These are phyloP conservation scores for Dioctria rufipes DNA, from an alignment of 2,888 invertebrate species.

Conservation along the genomic window DNA sequence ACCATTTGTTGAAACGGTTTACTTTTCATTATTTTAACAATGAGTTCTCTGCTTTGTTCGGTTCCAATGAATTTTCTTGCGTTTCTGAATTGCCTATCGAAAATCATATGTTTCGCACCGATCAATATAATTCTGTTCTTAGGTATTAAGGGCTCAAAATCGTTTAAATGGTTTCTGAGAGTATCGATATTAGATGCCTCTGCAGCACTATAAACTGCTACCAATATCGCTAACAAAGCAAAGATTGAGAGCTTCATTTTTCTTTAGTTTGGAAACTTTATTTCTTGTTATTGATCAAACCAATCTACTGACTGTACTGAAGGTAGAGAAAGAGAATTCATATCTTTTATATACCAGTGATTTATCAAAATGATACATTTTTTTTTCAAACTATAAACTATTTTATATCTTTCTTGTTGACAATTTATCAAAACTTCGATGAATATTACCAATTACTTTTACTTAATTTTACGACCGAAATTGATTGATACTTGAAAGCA, in stretches of 20 bases:
- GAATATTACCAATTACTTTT: too few relatives aligned
- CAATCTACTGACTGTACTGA: too few relatives aligned
- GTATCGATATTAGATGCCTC: background rate
- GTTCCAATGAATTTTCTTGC: conserved; percentile 19
- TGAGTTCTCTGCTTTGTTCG: background rate
- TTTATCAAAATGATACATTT: too few relatives aligned
- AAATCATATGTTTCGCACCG: conserved; percentile 1
- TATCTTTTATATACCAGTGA: too few relatives aligned
- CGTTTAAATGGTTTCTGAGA: background rate
- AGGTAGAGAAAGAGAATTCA: too few relatives aligned
- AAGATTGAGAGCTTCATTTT: conserved; percentile 19
- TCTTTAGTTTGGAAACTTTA: too few relatives aligned
- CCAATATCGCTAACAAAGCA: background rate
- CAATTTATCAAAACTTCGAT: too few relatives aligned
- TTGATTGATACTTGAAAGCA: too few relatives aligned
- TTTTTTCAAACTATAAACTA: too few relatives aligned
- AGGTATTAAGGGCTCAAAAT: conserved; percentile 24
- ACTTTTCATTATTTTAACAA: conserved; percentile 27
- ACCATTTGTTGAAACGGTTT: conserved; percentile 22
- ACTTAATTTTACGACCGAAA: too few relatives aligned
- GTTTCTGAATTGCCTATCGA: conserved; percentile 26
- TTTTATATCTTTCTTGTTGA: too few relatives aligned
- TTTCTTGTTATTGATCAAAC: too few relatives aligned
- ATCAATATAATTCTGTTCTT: background rate
- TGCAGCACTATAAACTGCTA: background rate